Base-by-base conservation (phyloP, 2,888 invertebrate species). In the Coenonympha glycerion region DNA sequence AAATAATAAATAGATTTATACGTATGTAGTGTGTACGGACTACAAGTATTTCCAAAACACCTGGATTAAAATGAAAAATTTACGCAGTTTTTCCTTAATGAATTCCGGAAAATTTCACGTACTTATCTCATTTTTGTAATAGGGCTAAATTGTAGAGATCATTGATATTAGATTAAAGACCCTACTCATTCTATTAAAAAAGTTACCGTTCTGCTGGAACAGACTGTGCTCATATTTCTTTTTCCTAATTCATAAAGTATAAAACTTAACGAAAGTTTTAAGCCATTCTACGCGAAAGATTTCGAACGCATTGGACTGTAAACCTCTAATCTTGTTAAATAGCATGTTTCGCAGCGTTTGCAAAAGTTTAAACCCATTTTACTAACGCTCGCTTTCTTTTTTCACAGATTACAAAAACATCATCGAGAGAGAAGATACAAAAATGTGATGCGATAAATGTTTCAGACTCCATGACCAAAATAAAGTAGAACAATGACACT, bases 341-440 rank as follows among this genome's bases (percentile, higher is more conserved):
- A 26, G 34, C 21, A 51, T 28, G 42, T 39, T 39, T 15, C 15
- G 40, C 34, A 47, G 24, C 19, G 13, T 33, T 44, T 39, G 31
- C 31, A 16, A 30, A 24, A 21, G 28, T 41, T 15, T 1, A 5
- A 8, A 21, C n/a, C 19, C n/a, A 21, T 34, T 47, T 49, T 41
- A 31, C 26, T 52, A 18, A 30, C 24, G 1, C 13, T 13, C 8
- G 2, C n/a, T 47, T 50, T 52, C 24, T 30, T 52, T 45, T 31
- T 49, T 51, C 47, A 26, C 71, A 71, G 72, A 66, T 66, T 63
- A 49, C 54, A 60, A 31, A 11, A 2, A 15, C 1, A 3, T 2
- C 8, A 15, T 33, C 5, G 37, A n/a, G 8, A 19, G 8, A 9
- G 24, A 9, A 15, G 21, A 36, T 4, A 18, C 5, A 13, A 19